Evolutionary conservation across 2,113 vertebrate species (phyloP).

Genomic region (Ictalurus punctatus): DNA sequence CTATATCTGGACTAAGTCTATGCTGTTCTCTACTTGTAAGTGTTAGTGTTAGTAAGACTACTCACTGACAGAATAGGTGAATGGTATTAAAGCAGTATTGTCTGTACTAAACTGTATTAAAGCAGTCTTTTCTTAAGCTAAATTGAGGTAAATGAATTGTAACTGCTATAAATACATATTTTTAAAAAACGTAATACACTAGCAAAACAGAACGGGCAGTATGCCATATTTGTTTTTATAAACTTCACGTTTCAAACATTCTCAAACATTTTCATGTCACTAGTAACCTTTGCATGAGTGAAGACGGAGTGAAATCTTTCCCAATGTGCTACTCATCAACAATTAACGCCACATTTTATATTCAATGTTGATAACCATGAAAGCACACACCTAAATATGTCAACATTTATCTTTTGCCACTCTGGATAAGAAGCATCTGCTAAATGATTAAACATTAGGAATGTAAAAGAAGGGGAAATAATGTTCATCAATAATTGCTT

Average conservation of each 20-base stretch:
- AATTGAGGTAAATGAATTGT: no score
- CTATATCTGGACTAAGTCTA: neutral
- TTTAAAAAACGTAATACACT: no score
- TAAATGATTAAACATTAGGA: neutral
- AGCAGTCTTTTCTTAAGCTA: no score
- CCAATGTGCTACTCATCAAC: neutral
- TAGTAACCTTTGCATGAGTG: neutral
- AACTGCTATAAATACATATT: no score
- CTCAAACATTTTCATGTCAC: neutral
- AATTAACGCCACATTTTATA: neutral
- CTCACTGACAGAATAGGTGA: neutral
- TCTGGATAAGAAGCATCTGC: neutral
- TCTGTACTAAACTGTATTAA: neutral
- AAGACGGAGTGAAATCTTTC: neutral
- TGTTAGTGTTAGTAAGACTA: neutral
- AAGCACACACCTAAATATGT: neutral
- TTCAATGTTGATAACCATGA: neutral
- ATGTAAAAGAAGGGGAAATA: neutral
- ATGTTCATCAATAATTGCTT: constrained; percentile 10
- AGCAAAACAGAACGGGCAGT: neutral
- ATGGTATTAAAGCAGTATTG: no score
- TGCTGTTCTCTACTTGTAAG: neutral
- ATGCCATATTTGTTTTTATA: neutral
- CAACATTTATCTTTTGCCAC: neutral
- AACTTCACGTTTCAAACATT: neutral